Evolutionary conservation across 2,888 invertebrate species (phyloP), one percentile per base, ranked within the genome.

Genomic region (Campoplex nolae): DNA sequence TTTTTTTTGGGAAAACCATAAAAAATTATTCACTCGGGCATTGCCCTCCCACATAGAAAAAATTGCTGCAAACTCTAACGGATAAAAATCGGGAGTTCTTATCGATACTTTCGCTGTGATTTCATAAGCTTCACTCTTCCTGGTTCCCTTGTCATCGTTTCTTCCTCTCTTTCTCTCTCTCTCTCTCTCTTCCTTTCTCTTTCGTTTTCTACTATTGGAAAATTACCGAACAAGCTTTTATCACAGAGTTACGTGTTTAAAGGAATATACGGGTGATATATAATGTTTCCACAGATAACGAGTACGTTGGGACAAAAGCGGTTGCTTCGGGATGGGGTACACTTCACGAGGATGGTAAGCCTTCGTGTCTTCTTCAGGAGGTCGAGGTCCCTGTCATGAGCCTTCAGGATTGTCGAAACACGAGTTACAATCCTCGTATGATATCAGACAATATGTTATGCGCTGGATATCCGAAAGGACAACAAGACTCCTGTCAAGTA

Each of bases 391-490:
- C 95, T 2, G 95, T 95, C 38, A 95, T 96, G 94, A 95, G 95
- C 84, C 89, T 92, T 18, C 86, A 90, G 56, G 92, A 92, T 38
- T 94, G 94, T 78, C 93, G 94, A 28, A 95, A 96, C 86, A 98
- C 98, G 4, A 98, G 97, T 93, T 98, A 98, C 93, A 97, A 97
- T 2, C 95, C 97, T 1, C 96, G 97, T 79, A 98, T 98, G 97
- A 98, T 98, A 89, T 97, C 97, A 0, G 97, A 97, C 90, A 98
- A 98, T 93, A 98, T 98, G 98, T 92, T 98, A 94, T 98, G 98
- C 92, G 98, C 98, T 32, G 98, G 98, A 0, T 97, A 97, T 92
- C 96, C 96, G 0, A 95, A 96, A 85, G 98, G 98, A 16, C 95
- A 96, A 91, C 97, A 96, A 91, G 98, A 98, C 93, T 97, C 98